These are phyloP conservation scores for Leptodactylus fuscus DNA, from an alignment of 2,113 vertebrate genomes.

Conservation along the genomic window DNA sequence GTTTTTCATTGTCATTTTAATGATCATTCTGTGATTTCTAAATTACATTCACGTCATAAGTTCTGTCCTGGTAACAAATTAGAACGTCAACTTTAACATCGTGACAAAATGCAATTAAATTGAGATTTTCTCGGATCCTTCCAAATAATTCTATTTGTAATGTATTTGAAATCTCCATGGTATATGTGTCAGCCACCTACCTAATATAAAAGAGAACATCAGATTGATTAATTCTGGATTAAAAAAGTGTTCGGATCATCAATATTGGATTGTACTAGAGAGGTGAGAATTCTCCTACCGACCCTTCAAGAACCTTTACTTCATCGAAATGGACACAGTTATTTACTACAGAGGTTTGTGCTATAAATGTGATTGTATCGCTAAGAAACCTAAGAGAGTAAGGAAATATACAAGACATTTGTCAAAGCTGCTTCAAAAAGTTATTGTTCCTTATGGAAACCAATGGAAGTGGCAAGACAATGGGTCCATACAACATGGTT, in stretches of 20 bases:
- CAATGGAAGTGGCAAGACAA: not conserved
- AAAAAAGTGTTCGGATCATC: slow-evolving; percentile 25
- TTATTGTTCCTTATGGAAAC: not conserved
- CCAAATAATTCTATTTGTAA: slow-evolving; percentile 79
- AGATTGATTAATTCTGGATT: slow-evolving; percentile 59
- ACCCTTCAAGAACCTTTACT: not conserved
- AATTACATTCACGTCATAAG: not conserved
- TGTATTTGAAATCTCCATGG: slow-evolving; percentile 72
- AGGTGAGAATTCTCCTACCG: not conserved
- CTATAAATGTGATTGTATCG: not conserved
- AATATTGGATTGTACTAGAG: slow-evolving; percentile 36
- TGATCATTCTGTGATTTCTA: not conserved
- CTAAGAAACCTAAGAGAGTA: not conserved
- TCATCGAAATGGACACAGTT: not conserved
- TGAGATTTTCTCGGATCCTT: slow-evolving; percentile 72
- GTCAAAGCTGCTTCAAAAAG: not conserved
- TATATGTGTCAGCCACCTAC: slow-evolving; percentile 56
- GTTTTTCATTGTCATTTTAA: slow-evolving; percentile 30
- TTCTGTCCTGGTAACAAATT: not conserved
- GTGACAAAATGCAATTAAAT: slow-evolving; percentile 68
- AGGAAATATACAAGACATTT: not conserved
- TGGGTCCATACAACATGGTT: no score
- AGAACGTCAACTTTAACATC: slow-evolving; percentile 42
- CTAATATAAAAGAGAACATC: slow-evolving; percentile 52
- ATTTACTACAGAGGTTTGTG: slow-evolving; percentile 45